phyloP scores from a whole-genome alignment of 2,113 vertebrate genomes.

The Carlito syrichta region DNA sequence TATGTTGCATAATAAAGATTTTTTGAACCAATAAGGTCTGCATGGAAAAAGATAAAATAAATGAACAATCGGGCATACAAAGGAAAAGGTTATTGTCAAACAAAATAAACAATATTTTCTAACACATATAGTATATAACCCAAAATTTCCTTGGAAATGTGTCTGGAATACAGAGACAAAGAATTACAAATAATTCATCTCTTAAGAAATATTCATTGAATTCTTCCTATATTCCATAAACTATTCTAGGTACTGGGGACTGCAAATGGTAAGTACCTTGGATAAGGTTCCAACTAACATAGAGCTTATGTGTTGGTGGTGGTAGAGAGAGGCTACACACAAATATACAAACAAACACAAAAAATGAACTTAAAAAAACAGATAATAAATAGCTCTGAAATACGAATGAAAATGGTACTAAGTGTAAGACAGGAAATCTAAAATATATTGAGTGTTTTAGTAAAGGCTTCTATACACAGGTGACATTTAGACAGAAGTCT shows the following conservation, averaged over 20 bases:
- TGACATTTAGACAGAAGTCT: background rate
- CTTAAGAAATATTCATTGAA: background rate
- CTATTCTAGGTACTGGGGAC: background rate
- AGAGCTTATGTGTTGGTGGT: background rate
- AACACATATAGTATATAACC: background rate
- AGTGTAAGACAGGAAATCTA: background rate
- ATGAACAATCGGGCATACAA: background rate
- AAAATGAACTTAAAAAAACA: background rate
- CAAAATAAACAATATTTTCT: background rate
- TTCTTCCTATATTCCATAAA: background rate
- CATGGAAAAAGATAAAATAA: background rate
- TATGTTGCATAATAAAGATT: background rate
- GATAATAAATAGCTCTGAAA: background rate
- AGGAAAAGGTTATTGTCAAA: background rate
- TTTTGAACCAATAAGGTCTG: background rate
- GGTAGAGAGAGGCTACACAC: background rate
- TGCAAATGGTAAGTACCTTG: background rate
- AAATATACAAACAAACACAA: background rate
- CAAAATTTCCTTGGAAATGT: background rate
- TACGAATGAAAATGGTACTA: background rate
- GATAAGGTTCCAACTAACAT: background rate
- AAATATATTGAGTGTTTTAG: background rate
- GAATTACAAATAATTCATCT: background rate
- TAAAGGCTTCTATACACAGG: background rate
- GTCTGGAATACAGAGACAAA: background rate